Conservation (phyloP, 2,797 vertebrate genomes). For the Parauchenoglanis ngamensis region DNA sequence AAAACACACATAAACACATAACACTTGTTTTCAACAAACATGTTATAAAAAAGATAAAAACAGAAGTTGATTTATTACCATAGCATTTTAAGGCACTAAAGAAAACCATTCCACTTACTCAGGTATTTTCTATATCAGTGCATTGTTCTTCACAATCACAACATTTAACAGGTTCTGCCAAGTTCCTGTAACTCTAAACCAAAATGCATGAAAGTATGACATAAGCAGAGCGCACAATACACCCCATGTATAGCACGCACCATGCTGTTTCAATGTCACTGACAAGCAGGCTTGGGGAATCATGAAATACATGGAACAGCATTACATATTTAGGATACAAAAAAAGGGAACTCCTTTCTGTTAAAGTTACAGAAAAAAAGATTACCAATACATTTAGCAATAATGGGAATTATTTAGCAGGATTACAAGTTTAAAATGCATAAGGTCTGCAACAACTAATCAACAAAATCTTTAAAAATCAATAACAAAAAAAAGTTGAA, state of each 20-base stretch:
- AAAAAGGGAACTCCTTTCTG: too few species aligned
- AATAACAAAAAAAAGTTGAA: too few species aligned
- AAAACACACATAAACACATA: not conserved
- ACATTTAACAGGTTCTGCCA: conserved; percentile 2
- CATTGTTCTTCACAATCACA: not conserved
- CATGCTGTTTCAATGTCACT: not conserved
- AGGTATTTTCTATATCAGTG: conserved; percentile 34
- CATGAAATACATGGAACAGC: too few species aligned
- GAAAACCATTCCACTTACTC: conserved; percentile 4
- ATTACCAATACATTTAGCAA: too few species aligned
- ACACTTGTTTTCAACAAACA: not conserved
- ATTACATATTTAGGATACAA: too few species aligned
- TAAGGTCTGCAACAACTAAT: too few species aligned
- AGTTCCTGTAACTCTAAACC: conserved; percentile 37
- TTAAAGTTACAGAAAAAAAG: too few species aligned
- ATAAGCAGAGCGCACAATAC: not conserved
- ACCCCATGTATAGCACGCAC: not conserved
- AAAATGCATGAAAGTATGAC: conserved; percentile 13
- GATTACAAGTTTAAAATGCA: too few species aligned
- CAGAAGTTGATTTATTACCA: not conserved
- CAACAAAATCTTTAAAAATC: too few species aligned
- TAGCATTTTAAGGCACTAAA: not conserved
- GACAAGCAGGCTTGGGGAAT: not conserved
- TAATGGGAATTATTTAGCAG: too few species aligned
- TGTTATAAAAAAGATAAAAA: not conserved